Evolutionary conservation across 1,140 invertebrate species (phyloP), one percentile per base, ranked within the genome.

Genomic region (Drosophila pachea): DNA sequence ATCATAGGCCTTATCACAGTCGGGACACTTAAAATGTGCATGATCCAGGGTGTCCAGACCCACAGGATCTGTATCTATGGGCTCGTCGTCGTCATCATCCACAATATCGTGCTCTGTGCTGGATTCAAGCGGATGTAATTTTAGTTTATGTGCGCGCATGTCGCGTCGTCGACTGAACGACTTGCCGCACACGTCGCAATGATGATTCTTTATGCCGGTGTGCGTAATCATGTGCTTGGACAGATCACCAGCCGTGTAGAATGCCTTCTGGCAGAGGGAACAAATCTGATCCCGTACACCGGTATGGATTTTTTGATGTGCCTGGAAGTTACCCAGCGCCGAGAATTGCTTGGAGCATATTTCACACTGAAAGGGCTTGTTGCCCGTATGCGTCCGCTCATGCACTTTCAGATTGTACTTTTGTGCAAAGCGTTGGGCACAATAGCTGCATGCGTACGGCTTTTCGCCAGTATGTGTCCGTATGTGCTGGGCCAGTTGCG

Each of bases 351-450:
- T 92, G 35, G 91, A 92, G 76, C 94, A 96, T 14, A 95, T 92
- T 84, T 96, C 95, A 89, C 95, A 97, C 58, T 95, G 93, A 83
- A 95, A 95, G 0, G 95, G 94, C 76, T 94, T 92, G 68, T 95
- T 94, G 4, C 95, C 94, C 7, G 94, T 95, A 73, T 97, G 95
- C 11, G 93, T 94, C 48, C 95, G 89, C 77, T 96, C 91, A 77
- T 97, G 96, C 76, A 96, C 96, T 3, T 95, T 93, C n/a, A 97
- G 90, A 87, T 96, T 96, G 88, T 96, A 95, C 74, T 95, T 93
- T 83, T 96, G 95, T 45, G 95, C 94, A 88, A 97, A 97, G 6
- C 93, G 91, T 68, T 94, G 91, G 36, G 93, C 91, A 73, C 95
- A 97, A 64, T 95, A 93, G 54, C 91, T 92, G 79, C 95, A 97